phyloP scores from a whole-genome alignment of 2,797 vertebrate species.

The Eurystomus glaucurus region DNA sequence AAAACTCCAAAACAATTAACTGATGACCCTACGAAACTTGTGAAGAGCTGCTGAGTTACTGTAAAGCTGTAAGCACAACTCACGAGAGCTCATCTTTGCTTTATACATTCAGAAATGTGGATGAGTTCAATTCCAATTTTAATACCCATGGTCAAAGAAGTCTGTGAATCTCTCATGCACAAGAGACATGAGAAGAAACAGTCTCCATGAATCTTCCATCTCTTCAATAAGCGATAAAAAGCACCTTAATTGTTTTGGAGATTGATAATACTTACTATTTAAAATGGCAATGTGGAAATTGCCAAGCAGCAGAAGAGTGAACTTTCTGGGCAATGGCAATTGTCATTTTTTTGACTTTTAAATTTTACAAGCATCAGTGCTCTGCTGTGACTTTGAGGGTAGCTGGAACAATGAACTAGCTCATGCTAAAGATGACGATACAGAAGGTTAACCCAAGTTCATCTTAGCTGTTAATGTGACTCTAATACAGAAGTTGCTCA shows the following conservation, averaged over 20 bases:
- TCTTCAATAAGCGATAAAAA: slow-evolving; percentile 11
- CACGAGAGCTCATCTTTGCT: not conserved
- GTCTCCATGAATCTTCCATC: not conserved
- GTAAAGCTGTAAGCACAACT: not conserved
- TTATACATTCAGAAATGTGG: not conserved
- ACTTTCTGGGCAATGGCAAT: not conserved
- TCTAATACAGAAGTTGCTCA: not conserved
- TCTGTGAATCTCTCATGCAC: not conserved
- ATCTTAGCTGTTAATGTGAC: not conserved
- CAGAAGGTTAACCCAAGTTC: not conserved
- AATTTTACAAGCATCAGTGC: not conserved
- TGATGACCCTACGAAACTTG: not conserved
- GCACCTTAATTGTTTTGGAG: not conserved
- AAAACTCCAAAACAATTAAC: not conserved
- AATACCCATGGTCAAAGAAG: not conserved
- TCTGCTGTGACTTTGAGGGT: not conserved
- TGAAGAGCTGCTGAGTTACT: not conserved
- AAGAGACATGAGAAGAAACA: not conserved
- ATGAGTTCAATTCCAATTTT: not conserved
- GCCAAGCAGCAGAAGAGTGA: not conserved
- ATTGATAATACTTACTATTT: not conserved
- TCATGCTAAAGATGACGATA: not conserved
- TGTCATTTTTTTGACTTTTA: not conserved
- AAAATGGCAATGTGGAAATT: not conserved
- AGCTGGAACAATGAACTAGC: not conserved